Evolutionary conservation across 2,113 vertebrate species (phyloP).

Genomic region (Saimiri boliviensis): DNA sequence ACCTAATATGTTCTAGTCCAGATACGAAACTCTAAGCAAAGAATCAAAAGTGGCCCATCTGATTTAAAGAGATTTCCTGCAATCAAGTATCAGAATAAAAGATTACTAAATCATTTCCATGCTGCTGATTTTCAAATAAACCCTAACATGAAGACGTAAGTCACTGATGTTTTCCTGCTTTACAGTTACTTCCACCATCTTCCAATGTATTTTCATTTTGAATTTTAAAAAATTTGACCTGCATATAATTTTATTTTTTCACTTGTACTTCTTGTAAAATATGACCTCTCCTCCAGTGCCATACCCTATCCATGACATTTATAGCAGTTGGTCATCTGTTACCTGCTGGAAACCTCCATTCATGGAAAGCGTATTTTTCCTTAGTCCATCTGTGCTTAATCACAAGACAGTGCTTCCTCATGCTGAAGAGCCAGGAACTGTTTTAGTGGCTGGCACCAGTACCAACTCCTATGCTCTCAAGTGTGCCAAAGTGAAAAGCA

Average conservation of each 20-base stretch:
- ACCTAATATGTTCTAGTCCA: neutral
- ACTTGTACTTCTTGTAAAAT: neutral
- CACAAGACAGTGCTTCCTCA: neutral
- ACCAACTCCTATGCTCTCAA: neutral
- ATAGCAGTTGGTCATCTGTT: neutral
- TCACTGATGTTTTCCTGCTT: neutral
- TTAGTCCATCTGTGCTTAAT: neutral
- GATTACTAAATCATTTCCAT: neutral
- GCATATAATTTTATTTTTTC: neutral
- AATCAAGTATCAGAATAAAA: neutral
- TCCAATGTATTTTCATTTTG: neutral
- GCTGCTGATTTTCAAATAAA: neutral
- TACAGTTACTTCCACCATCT: neutral
- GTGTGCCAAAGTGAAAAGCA: neutral
- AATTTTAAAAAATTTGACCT: neutral
- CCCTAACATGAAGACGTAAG: neutral
- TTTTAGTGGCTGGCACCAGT: neutral
- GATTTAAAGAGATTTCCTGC: neutral
- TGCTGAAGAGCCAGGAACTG: neutral
- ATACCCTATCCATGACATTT: neutral
- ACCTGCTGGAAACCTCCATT: neutral
- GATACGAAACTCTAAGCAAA: constrained; percentile 30
- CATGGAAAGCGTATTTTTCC: neutral
- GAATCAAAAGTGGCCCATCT: neutral
- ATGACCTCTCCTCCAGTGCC: neutral